Evolutionary conservation across 2,797 vertebrate genomes (phyloP), one percentile per base, ranked within the genome.

Genomic region (Coregonus sp.): DNA sequence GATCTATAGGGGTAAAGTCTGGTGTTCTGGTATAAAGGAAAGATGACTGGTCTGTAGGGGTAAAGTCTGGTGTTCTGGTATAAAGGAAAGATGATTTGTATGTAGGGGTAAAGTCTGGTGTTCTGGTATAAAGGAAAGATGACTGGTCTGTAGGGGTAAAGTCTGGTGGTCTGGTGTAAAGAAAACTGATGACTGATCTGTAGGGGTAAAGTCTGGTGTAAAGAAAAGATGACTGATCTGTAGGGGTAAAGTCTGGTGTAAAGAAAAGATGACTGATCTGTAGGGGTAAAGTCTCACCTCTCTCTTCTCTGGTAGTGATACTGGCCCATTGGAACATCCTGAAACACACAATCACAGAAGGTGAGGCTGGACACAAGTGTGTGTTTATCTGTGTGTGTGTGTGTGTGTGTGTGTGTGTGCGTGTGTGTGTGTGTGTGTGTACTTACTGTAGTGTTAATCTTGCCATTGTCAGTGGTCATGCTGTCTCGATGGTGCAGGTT

Each of bases 401-500:
- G 59, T 47, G 37, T 70, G 25, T 47, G 29, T 37, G 68, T 0
- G 54, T 20, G 51, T 50, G 5, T n/a, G 9, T 70, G 2, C 29
- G 61, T 76, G 68, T 29, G 6, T 0, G 54, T 37, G 37, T 52
- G 7, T 25, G 20, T 6, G 63, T 31, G 40, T 18, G 0, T 2
- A 82, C 95, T 91, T 88, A 99, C 98, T 29, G 92, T 96, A 78
- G 97, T 99, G 93, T 97, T 97, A 93, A 99, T 98, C 92, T 96
- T 97, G 91, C 96, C 97, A 0, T 98, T 99, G 93, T 99, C 97
- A 0, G 97, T 96, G 84, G 96, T 98, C 97, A 99, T 98, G 93
- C 97, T 99, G 89, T 98, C 98, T 74, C 97, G 92, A 83, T 99
- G 97, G 83, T 99, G 97, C 74, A 99, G 92, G 88, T 99, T 97